Evolutionary conservation across 2,113 vertebrate genomes (phyloP).

Genomic region (Cyanoramphus novaezelandiae): DNA sequence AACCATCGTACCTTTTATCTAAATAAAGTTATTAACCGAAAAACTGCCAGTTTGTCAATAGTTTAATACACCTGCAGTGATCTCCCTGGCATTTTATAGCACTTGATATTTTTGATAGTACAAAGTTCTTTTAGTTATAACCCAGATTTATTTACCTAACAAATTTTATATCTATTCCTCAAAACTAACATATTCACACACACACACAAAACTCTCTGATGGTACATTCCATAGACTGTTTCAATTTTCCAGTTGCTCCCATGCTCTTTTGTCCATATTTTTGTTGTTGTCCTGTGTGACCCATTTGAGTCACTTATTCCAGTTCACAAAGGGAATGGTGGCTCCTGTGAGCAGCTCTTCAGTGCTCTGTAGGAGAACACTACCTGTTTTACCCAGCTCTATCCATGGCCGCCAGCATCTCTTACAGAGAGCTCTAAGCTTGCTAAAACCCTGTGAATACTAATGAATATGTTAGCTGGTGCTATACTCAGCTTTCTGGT

Average conservation of each 20-base stretch:
- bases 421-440: background rate
- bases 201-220: accelerated
- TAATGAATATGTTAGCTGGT: background rate
- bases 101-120: background rate
- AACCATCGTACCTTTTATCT: background rate
- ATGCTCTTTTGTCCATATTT: background rate
- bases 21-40: background rate
- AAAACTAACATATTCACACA: background rate
- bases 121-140: background rate
- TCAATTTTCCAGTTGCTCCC: background rate
- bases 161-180: background rate
- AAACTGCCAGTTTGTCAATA: background rate
- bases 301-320: background rate
- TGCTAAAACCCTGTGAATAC: background rate
- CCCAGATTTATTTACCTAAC: background rate
- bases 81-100: background rate
- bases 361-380: background rate
- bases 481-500: background rate
- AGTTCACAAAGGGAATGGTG: background rate
- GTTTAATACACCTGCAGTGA: background rate
- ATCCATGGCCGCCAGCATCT: background rate
- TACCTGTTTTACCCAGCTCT: background rate
- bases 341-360: background rate
- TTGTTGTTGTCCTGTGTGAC: background rate
- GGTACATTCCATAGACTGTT: background rate